Conservation (phyloP, 2,797 vertebrate species). For the Pipistrellus nathusii region DNA sequence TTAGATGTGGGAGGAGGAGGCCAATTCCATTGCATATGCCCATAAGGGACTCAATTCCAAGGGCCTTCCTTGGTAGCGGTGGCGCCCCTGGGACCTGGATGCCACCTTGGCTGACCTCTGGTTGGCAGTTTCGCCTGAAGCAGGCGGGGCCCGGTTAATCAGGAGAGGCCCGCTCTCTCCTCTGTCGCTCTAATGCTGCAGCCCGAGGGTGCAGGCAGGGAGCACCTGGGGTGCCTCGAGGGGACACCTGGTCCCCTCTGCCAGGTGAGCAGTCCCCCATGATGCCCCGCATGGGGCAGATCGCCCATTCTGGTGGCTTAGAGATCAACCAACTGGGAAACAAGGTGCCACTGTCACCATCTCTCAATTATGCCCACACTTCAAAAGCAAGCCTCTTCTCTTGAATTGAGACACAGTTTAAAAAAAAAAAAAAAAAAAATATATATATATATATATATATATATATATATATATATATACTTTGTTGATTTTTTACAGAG, state of each 20-base stretch:
- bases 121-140: not conserved
- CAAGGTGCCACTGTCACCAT: not conserved
- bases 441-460: too few species aligned
- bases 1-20: not conserved
- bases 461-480: too few species aligned
- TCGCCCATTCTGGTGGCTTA: not conserved
- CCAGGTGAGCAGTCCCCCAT: rapidly evolving
- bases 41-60: not conserved
- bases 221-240: rapidly evolving
- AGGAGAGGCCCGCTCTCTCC: not conserved
- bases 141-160: not conserved
- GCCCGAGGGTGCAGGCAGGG: too few species aligned
- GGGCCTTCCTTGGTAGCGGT: not conserved
- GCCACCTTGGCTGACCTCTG: not conserved
- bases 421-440: too few species aligned
- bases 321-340: not conserved
- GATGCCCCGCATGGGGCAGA: not conserved
- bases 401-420: not conserved
- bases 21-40: not conserved
- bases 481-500: too few species aligned
- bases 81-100: not conserved
- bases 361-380: not conserved
- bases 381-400: conserved; percentile 9
- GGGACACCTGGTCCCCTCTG: not conserved
- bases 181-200: not conserved